Evolutionary conservation across 2,888 invertebrate species (phyloP).

Genomic region (Anaspis maculata): DNA sequence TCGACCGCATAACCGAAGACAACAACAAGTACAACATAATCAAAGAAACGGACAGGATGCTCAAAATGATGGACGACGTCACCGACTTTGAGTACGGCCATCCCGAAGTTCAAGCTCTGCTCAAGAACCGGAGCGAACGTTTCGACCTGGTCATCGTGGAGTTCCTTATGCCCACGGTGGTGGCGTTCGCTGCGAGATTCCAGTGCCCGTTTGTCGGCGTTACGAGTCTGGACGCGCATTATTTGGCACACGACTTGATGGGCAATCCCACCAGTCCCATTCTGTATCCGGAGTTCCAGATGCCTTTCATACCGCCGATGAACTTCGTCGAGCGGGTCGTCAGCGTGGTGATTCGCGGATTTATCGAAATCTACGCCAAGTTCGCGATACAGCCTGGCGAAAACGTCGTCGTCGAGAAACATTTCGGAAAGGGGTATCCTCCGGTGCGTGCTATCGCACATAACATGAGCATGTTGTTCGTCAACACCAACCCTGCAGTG

Average conservation of each 20-base stretch:
- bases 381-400: constrained; percentile 10
- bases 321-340: constrained; percentile 19
- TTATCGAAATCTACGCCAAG: constrained; percentile 1
- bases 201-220: constrained; percentile 22
- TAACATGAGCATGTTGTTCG: constrained; percentile 25
- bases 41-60: constrained; percentile 7
- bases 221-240: constrained; percentile 21
- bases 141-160: constrained; percentile 28
- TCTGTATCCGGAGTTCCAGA: constrained; percentile 23
- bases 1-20: no score
- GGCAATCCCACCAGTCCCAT: constrained; percentile 28
- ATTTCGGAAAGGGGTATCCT: constrained; percentile 30
- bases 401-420: constrained; percentile 18
- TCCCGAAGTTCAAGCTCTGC: constrained; percentile 18
- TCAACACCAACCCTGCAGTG: constrained; percentile 25
- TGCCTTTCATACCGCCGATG: constrained; percentile 17
- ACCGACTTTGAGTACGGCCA: no score
- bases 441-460: constrained; percentile 20
- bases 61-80: not conserved
- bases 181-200: constrained; percentile 22
- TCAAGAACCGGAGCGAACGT: constrained; percentile 15
- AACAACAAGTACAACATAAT: constrained; percentile 11
- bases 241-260: constrained; percentile 20
- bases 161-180: constrained; percentile 14
- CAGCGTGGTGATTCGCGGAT: constrained; percentile 1